These are phyloP conservation scores for Elgaria multicarinata DNA, from an alignment of 2,113 vertebrate genomes.

Conservation along the genomic window DNA sequence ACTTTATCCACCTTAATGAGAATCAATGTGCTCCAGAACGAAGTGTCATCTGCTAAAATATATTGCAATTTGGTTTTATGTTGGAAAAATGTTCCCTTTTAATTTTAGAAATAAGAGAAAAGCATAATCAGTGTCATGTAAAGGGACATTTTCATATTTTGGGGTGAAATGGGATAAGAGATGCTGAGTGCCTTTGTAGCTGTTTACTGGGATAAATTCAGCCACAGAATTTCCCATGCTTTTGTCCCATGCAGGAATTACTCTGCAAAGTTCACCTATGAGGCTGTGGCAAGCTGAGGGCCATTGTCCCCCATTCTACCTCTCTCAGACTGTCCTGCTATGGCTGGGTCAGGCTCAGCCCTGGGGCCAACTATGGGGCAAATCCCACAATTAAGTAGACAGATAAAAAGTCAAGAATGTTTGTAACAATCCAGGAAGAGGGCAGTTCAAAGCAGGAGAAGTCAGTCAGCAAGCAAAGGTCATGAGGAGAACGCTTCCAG, in stretches of 20 bases:
- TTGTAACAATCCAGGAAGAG: no score
- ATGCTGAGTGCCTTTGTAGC: neutral
- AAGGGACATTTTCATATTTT: neutral
- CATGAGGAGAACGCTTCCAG: no score
- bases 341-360: no score
- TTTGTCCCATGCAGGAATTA: neutral
- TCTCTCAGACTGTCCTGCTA: neutral
- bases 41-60: neutral
- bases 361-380: no score
- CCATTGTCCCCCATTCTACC: neutral
- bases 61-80: conserved; percentile 6
- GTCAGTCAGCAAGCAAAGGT: no score
- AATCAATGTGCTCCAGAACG: neutral
- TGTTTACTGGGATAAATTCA: neutral
- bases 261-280: neutral
- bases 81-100: neutral
- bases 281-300: neutral
- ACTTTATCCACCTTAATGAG: neutral
- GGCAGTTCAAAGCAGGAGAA: no score
- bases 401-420: no score
- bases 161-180: neutral
- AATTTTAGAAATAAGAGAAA: neutral
- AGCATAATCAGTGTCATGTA: neutral
- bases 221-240: neutral
- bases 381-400: no score